Base-by-base conservation (phyloP, 2,797 vertebrate species). In the Propithecus perrieri region DNA sequence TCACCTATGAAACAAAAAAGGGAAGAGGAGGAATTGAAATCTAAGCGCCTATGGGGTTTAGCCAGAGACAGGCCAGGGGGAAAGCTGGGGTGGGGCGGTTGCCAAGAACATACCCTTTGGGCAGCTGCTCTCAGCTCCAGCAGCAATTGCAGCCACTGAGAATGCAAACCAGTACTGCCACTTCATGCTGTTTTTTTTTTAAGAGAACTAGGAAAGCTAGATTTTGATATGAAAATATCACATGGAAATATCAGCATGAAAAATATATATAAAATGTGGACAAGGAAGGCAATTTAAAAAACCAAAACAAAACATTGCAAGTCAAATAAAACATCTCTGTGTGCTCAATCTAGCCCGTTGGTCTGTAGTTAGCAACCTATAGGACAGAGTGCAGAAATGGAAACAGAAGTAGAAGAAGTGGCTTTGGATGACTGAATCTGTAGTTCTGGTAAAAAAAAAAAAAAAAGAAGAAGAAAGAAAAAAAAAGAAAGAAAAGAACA, bases 181-280 rank as follows among this genome's bases (percentile, higher is more conserved):
- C 28, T 1, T 53, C 38, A 46, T 71, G 35, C n/a, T 43, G 3
- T 89, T 41, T 43, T 2, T 43, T 76, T 94, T 85, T 89, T 30
- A 57, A n/a, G 38, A n/a, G 75, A 91, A 89, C 3, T n/a, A 50
- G 55, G 22, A 57, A 80, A 88, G 57, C 35, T 88, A 67, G 67
- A 92, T 83, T 69, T 96, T 61, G 11, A 9, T 35, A 38, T 59
- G 74, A 91, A 94, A 89, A 90, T 20, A 46, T 33, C 69, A 83
- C 55, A 50, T 76, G n/a, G 50, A 90, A 91, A 91, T 89, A 38
- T 35, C 50, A 17, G 12, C n/a, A 57, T 67, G 72, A 87, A 92
- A 76, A 91, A 76, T n/a, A 41, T 33, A 35, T 78, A 53, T 95
- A 92, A 94, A 95, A 88, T 91, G 41, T 85, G 87, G 74, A 79